Conservation (phyloP, 1,140 invertebrate genomes). For the Cydia strobilella region DNA sequence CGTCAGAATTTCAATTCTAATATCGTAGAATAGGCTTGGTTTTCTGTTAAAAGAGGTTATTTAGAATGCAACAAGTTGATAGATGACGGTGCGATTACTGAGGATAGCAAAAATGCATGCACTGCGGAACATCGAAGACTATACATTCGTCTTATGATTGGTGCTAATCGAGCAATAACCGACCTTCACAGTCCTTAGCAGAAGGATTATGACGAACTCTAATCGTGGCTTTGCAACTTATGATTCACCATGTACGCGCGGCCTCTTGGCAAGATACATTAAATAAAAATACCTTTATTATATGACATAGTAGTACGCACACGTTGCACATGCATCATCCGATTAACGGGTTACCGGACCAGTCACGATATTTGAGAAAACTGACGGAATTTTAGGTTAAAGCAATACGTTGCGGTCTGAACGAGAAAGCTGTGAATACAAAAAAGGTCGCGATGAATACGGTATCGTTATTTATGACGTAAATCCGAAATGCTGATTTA, state of each 20-base stretch:
- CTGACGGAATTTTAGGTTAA: conserved; percentile 31
- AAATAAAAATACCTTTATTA: conserved; percentile 55
- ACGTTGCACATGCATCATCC: conserved; percentile 44
- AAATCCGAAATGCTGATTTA: conserved; percentile 24
- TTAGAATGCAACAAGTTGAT: conserved; percentile 33
- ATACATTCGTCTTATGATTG: conserved; percentile 52
- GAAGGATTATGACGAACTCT: background rate
- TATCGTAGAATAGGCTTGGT: background rate
- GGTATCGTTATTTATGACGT: conserved; percentile 25
- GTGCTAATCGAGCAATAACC: background rate
- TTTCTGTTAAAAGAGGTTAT: background rate
- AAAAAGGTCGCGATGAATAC: conserved; percentile 28
- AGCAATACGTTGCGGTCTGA: conserved; percentile 22
- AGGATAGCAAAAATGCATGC: conserved; percentile 48
- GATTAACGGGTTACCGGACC: conserved; percentile 44
- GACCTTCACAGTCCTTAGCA: background rate
- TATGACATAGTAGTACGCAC: conserved; percentile 42
- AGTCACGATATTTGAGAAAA: conserved; percentile 32
- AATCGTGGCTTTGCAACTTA: conserved; percentile 40
- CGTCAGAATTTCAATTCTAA: conserved; percentile 31
- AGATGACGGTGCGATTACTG: conserved; percentile 39
- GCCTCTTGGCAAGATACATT: conserved; percentile 60
- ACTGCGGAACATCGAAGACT: conserved; percentile 55
- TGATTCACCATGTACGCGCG: conserved; percentile 66
- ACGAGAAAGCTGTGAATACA: conserved; percentile 28